Conservation (phyloP, 2,797 vertebrate species). For the Limosa lapponica region DNA sequence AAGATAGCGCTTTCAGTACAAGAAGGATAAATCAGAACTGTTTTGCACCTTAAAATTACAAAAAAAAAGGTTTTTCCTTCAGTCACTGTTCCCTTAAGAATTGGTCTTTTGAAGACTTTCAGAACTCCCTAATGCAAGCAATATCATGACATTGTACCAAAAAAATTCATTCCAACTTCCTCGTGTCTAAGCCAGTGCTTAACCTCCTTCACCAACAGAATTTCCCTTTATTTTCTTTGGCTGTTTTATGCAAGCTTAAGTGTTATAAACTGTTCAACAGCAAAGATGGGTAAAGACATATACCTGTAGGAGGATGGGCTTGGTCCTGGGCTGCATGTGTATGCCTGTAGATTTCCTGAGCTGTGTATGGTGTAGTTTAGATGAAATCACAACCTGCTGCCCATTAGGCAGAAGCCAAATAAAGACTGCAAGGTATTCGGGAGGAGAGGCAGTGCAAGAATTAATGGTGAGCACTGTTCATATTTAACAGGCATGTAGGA, state of each 20-base stretch:
- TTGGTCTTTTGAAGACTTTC: neutral
- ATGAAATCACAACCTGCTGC: neutral
- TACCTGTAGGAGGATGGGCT: neutral
- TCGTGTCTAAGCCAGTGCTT: neutral
- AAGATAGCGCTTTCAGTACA: neutral
- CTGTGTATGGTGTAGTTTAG: rapidly evolving
- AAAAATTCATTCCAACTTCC: neutral
- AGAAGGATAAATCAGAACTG: neutral
- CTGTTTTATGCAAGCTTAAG: neutral
- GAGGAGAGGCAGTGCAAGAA: neutral
- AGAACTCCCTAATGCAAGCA: neutral
- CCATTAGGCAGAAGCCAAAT: neutral
- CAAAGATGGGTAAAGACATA: neutral
- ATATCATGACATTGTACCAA: neutral
- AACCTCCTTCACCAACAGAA: neutral
- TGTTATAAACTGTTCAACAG: rapidly evolving
- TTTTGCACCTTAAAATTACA: neutral
- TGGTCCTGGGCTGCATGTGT: neutral
- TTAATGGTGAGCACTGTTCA: neutral
- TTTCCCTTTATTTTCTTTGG: neutral
- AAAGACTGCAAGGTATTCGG: neutral
- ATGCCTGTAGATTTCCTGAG: neutral
- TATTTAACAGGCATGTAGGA: neutral
- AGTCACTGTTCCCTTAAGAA: neutral
- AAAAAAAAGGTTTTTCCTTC: neutral